A percentile compares a stretch with the other conserved stretches of the same genome.
Conservation (phyloP, 92 coral and sea anemone genomes). For the Porites rus region DNA sequence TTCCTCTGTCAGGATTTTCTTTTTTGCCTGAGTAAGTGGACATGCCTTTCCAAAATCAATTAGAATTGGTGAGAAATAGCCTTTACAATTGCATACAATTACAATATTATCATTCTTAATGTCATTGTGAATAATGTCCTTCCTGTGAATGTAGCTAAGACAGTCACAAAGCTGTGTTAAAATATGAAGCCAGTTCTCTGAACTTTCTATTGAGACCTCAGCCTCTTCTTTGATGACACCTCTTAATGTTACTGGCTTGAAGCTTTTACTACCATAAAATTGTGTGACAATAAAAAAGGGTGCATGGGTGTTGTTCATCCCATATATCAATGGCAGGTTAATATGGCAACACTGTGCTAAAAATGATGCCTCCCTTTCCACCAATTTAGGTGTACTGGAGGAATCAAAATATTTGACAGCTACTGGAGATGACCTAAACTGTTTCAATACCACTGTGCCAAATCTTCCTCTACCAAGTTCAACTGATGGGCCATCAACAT, state of each 20-base stretch:
- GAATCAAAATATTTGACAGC: constrained; percentile 75
- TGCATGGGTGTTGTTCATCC: constrained; percentile 49
- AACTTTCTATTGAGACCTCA: neutral
- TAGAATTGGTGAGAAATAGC: constrained; percentile 33
- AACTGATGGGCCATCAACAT: constrained; percentile 14
- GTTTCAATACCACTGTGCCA: constrained; percentile 63
- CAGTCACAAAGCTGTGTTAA: constrained; percentile 62
- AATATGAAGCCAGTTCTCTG: constrained; percentile 65
- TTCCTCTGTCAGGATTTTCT: constrained; percentile 22
- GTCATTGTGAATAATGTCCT: constrained; percentile 59
- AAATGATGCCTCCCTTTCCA: constrained; percentile 63
- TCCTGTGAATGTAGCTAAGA: constrained; percentile 58
- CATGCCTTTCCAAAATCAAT: constrained; percentile 77
- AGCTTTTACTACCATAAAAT: constrained; percentile 56
- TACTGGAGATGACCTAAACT: constrained; percentile 68
- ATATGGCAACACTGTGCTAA: constrained; percentile 32
- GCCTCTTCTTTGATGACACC: constrained; percentile 22
- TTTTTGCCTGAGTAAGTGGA: constrained; percentile 18
- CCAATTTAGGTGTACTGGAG: constrained; percentile 28
- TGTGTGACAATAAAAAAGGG: constrained; percentile 71
- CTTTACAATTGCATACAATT: neutral
- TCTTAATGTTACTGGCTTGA: constrained; percentile 37
- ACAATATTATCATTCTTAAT: constrained; percentile 74
- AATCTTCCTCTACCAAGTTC: constrained; percentile 74
- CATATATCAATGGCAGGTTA: constrained; percentile 65